These are phyloP conservation scores for Harmothoe impar DNA, from an alignment of 2,888 invertebrate genomes.

Conservation along the genomic window DNA sequence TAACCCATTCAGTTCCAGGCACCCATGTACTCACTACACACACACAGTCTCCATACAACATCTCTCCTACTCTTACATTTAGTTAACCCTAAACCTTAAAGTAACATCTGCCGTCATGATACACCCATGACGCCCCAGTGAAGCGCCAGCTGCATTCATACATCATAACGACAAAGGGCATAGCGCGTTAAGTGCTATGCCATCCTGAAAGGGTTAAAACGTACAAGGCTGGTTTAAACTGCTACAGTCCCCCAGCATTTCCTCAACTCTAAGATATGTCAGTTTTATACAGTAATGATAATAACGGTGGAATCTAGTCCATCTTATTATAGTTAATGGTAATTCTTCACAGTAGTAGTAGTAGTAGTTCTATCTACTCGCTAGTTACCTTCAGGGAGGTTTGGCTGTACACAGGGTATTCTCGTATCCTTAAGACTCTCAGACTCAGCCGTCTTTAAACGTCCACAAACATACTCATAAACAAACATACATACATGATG, in stretches of 20 bases:
- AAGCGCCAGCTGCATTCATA: neutral
- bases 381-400: neutral
- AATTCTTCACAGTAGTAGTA: constrained; percentile 17
- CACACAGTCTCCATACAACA: neutral
- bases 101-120: neutral
- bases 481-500: neutral
- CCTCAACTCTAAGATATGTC: too few relatives aligned
- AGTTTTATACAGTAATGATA: neutral
- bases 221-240: too few relatives aligned
- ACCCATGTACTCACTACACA: too few relatives aligned
- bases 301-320: neutral
- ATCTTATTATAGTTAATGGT: constrained; percentile 24
- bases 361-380: constrained; percentile 11
- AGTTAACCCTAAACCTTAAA: neutral
- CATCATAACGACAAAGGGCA: too few relatives aligned
- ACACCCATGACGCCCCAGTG: neutral
- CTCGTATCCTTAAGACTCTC: neutral
- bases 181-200: too few relatives aligned
- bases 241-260: too few relatives aligned
- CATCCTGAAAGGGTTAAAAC: too few relatives aligned
- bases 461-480: constrained; percentile 7
- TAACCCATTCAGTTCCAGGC: neutral
- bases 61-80: constrained; percentile 10
- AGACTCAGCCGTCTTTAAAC: neutral
- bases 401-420: neutral